These are phyloP conservation scores for Patella depressa DNA, from an alignment of 2,888 invertebrate genomes.

Conservation along the genomic window DNA sequence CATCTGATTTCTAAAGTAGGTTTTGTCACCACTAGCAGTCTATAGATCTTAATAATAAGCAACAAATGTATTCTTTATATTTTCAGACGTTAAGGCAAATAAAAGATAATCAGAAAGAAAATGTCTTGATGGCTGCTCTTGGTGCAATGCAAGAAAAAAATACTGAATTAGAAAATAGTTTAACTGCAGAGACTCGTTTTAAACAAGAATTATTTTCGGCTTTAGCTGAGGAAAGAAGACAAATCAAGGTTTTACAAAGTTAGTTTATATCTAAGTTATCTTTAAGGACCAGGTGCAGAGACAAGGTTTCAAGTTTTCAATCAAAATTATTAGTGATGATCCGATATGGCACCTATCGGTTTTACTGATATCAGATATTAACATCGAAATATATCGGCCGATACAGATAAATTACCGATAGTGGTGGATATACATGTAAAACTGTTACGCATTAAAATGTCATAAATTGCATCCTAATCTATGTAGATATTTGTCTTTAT, in stretches of 20 bases:
- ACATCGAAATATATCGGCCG: no score
- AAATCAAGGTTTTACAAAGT: constrained; percentile 70
- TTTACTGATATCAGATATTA: no score
- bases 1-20: background rate
- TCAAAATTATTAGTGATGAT: no score
- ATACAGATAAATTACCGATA: no score
- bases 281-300: no score
- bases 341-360: no score
- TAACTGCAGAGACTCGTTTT: constrained; percentile 96
- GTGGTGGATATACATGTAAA: no score
- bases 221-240: constrained; percentile 88
- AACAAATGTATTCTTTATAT: background rate
- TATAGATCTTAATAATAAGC: background rate
- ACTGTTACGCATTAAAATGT: no score
- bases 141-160: constrained; percentile 91
- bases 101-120: constrained; percentile 76
- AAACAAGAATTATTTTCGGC: constrained; percentile 98
- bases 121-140: constrained; percentile 84
- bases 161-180: constrained; percentile 89
- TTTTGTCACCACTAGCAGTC: background rate
- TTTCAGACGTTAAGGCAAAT: constrained; percentile 75
- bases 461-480: no score
- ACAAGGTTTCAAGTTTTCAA: no score
- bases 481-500: no score
- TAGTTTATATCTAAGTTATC: constrained; percentile 20